phyloP scores from a whole-genome alignment of 2,113 vertebrate genomes.

The Vidua macroura region DNA sequence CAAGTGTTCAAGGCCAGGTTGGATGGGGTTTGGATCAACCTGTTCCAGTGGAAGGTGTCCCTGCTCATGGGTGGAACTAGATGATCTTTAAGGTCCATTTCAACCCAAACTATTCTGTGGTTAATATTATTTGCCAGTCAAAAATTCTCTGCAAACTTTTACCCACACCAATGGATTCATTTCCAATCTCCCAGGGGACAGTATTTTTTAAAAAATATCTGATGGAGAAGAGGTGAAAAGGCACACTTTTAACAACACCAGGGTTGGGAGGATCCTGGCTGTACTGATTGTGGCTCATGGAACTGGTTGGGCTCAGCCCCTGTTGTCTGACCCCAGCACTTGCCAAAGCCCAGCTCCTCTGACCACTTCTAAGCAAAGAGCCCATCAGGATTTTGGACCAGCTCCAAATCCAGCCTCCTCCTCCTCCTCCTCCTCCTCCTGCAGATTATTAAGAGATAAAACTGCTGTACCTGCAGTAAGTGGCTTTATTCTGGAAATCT shows the following conservation, averaged over 20 bases:
- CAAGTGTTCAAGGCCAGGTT: neutral
- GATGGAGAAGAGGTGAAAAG: neutral
- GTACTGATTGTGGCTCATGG: neutral
- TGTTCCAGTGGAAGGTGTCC: too few species aligned
- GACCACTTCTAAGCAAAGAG: neutral
- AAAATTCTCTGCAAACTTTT: neutral
- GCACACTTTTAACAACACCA: fast-evolving
- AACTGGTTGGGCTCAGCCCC: neutral
- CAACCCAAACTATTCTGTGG: neutral
- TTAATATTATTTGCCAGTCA: neutral
- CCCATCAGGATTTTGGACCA: neutral
- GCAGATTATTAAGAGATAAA: neutral
- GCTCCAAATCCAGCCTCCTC: neutral
- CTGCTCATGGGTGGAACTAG: neutral
- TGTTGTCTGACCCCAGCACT: neutral
- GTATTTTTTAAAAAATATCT: neutral
- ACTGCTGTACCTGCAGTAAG: neutral
- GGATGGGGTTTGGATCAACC: neutral
- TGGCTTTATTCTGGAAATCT: neutral
- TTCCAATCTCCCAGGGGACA: neutral
- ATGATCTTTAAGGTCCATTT: neutral
- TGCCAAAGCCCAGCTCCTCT: neutral
- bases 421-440: neutral
- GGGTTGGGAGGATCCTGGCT: neutral
- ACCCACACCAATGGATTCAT: neutral